Conservation (phyloP, 2,888 invertebrate genomes). For the Baccha elongata region DNA sequence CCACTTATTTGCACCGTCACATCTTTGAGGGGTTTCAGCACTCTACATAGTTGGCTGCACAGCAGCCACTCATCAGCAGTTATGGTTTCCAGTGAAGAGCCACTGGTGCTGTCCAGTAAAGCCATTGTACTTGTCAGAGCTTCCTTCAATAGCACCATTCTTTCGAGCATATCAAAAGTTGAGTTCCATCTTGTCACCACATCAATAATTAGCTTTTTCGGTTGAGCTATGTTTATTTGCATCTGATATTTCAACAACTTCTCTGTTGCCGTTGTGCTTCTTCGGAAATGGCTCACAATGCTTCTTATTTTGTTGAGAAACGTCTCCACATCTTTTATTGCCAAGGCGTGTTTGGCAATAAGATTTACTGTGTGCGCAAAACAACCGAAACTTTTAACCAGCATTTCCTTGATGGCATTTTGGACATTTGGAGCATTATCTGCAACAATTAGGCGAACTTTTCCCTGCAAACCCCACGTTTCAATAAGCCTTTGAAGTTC, state of each 20-base stretch:
- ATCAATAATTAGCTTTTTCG: conserved; percentile 24
- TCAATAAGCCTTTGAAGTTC: background rate
- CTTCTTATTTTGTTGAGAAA: too few relatives aligned
- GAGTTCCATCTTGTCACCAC: conserved; percentile 19
- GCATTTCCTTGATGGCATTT: background rate
- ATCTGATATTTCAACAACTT: conserved; percentile 13
- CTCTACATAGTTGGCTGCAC: conserved; percentile 12
- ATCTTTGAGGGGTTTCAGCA: conserved; percentile 23
- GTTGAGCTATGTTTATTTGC: background rate
- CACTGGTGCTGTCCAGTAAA: background rate
- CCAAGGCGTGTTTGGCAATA: background rate
- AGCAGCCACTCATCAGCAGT: conserved; percentile 11
- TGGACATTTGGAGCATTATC: too few relatives aligned
- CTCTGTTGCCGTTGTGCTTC: conserved; percentile 23
- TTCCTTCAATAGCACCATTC: conserved; percentile 21
- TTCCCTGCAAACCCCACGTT: too few relatives aligned
- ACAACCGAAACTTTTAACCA: conserved; percentile 8
- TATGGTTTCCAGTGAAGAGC: conserved; percentile 3
- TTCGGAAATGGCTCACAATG: conserved; percentile 4
- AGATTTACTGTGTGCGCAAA: conserved; percentile 1
- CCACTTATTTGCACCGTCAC: conserved; percentile 32
- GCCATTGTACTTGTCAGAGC: background rate
- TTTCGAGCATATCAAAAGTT: conserved; percentile 25
- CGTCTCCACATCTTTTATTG: background rate
- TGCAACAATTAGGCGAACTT: too few relatives aligned